Evolutionary conservation across 1,140 invertebrate genomes (phyloP).

Genomic region (Drosophila lini): DNA sequence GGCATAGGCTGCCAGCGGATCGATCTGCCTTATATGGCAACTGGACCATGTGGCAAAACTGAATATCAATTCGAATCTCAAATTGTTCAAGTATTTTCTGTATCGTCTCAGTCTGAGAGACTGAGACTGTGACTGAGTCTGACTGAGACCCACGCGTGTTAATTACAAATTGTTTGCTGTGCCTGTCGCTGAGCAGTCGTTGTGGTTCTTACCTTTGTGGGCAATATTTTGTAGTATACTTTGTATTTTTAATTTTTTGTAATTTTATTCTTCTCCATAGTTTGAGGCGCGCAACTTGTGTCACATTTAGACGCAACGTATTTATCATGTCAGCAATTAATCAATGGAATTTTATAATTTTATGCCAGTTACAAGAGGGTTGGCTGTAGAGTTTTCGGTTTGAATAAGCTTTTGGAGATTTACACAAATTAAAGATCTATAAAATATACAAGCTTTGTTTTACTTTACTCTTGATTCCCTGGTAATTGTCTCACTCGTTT

Average conservation of each 20-base stretch:
- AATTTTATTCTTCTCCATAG: constrained; percentile 40
- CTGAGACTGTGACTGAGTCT: constrained; percentile 5
- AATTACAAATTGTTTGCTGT: constrained; percentile 81
- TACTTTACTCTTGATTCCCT: constrained; percentile 16
- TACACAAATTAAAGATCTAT: constrained; percentile 25
- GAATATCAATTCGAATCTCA: constrained; percentile 58
- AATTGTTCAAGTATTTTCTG: constrained; percentile 47
- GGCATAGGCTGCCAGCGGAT: constrained; percentile 48
- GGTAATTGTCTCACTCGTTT: constrained; percentile 24
- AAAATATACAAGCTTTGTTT: background rate
- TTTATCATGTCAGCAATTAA: constrained; percentile 79
- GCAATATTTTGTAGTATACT: constrained; percentile 53
- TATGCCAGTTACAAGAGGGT: constrained; percentile 40
- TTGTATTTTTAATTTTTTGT: constrained; percentile 23
- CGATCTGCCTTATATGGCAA: constrained; percentile 60
- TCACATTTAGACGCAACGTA: constrained; percentile 75
- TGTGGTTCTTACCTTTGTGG: constrained; percentile 75
- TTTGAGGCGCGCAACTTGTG: constrained; percentile 58
- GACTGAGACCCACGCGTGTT: constrained; percentile 65
- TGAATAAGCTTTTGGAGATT: constrained; percentile 27
- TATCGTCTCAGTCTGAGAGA: constrained; percentile 33
- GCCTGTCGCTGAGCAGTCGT: constrained; percentile 46
- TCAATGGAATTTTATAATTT: constrained; percentile 67
- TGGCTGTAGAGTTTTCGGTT: constrained; percentile 9
- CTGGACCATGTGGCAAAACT: constrained; percentile 71